phyloP scores from a whole-genome alignment of 2,113 vertebrate genomes.

The Lepus europaeus region DNA sequence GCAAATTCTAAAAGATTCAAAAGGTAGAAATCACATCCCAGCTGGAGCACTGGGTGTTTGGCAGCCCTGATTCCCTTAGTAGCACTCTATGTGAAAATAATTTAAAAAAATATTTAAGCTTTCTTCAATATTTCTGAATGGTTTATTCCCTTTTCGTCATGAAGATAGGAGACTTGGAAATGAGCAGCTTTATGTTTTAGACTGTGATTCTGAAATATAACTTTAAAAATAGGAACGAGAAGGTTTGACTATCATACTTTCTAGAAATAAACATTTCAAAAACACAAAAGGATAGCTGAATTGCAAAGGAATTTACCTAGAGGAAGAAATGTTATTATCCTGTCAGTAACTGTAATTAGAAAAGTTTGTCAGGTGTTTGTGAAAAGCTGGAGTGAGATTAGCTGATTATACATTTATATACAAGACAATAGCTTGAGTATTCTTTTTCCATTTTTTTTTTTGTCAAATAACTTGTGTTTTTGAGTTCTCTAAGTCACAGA shows the following conservation, averaged over 20 bases:
- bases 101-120: not conserved
- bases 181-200: not conserved
- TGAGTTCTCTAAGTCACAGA: not conserved
- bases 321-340: not conserved
- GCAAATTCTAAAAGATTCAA: slow-evolving; percentile 33
- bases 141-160: not conserved
- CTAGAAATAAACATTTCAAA: slow-evolving; percentile 28
- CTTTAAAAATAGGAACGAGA: not conserved
- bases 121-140: not conserved
- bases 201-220: not conserved
- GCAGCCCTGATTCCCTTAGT: not conserved
- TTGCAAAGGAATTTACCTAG: not conserved
- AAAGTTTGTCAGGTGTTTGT: not conserved
- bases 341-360: not conserved
- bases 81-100: not conserved
- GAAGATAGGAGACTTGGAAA: not conserved
- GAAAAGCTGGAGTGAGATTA: not conserved
- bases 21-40: not conserved
- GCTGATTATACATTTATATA: not conserved
- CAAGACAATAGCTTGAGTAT: not conserved
- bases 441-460: not conserved
- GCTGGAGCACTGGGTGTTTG: not conserved
- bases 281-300: not conserved
- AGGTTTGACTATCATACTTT: not conserved
- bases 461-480: not conserved